Evolutionary conservation across 2,113 vertebrate genomes (phyloP).

Genomic region (Semicossyphus pulcher): DNA sequence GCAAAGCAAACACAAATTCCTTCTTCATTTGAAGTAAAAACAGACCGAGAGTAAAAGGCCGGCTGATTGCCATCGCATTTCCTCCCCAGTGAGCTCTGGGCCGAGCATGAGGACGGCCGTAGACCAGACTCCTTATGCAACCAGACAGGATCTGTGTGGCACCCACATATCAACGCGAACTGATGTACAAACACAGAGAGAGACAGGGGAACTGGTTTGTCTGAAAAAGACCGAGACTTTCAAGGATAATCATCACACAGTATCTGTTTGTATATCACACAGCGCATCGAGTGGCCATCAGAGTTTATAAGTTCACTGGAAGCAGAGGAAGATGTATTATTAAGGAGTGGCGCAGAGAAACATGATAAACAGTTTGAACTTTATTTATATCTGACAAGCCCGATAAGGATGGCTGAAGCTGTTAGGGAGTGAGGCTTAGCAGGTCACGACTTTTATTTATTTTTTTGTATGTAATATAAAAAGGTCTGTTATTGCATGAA

Average conservation of each 20-base stretch:
- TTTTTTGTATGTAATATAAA: too few relatives aligned
- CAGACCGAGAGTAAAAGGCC: constrained; percentile 30
- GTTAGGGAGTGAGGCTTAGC: too few relatives aligned
- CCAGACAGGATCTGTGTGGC: constrained; percentile 17
- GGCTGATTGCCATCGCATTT: constrained; percentile 60
- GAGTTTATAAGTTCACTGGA: not conserved
- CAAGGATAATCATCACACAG: not conserved
- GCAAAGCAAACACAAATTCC: constrained; percentile 71
- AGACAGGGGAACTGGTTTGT: constrained; percentile 17
- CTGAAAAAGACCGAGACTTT: not conserved
- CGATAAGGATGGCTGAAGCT: too few relatives aligned
- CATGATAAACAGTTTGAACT: not conserved
- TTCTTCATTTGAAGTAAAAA: constrained; percentile 64
- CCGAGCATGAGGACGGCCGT: not conserved
- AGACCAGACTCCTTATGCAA: constrained; percentile 37
- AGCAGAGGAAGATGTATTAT: not conserved
- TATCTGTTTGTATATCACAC: constrained; percentile 21
- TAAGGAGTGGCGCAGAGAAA: not conserved
- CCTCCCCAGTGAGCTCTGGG: constrained; percentile 25
- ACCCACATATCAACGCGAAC: not conserved
- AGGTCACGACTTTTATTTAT: too few relatives aligned
- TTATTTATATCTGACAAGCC: not conserved
- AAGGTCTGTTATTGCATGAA: too few relatives aligned
- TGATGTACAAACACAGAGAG: not conserved
- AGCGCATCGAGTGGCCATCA: not conserved